phyloP scores from a whole-genome alignment of 1,140 invertebrate genomes.

The Subanguina moxae region DNA sequence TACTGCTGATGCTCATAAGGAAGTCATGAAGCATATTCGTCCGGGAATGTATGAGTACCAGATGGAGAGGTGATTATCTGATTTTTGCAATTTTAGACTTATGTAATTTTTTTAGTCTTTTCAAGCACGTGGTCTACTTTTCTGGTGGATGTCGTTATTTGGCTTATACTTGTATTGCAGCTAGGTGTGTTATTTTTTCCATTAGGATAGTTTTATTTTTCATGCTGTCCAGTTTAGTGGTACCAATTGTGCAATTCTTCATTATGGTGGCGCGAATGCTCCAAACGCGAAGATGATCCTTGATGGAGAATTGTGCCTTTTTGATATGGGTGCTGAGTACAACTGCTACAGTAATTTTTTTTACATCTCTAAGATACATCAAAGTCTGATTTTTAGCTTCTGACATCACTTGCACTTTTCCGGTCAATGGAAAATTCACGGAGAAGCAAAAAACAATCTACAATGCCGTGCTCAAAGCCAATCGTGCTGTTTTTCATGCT shows the following conservation, averaged over 20 bases:
- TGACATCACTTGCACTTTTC: slow-evolving; percentile 93
- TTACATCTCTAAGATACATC: not conserved
- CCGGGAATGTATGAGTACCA: slow-evolving; percentile 87
- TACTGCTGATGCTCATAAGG: slow-evolving; percentile 87
- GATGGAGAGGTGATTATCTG: slow-evolving; percentile 66
- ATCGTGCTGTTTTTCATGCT: slow-evolving; percentile 74
- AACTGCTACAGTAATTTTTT: slow-evolving; percentile 72
- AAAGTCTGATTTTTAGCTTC: slow-evolving; percentile 65
- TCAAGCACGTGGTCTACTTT: slow-evolving; percentile 52
- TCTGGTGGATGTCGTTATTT: slow-evolving; percentile 56
- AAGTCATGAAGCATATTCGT: slow-evolving; percentile 70
- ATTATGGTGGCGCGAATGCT: slow-evolving; percentile 92
- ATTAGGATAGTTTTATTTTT: not conserved
- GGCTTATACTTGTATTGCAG: slow-evolving; percentile 58
- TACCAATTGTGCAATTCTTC: slow-evolving; percentile 78
- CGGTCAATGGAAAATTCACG: slow-evolving; percentile 89
- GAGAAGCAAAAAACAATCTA: slow-evolving; percentile 86
- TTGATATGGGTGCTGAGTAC: slow-evolving; percentile 94
- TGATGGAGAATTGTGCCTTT: slow-evolving; percentile 78
- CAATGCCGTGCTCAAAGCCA: slow-evolving; percentile 81
- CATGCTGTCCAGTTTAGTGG: slow-evolving; percentile 62
- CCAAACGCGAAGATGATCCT: slow-evolving; percentile 78
- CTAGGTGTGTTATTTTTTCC: slow-evolving; percentile 20
- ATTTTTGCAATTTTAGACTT: too few relatives aligned
- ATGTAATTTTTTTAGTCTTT: slow-evolving; percentile 37